Conservation (phyloP, 37 sponge, comb jelly and placozoan species). For the Dysidea cf. avara region DNA sequence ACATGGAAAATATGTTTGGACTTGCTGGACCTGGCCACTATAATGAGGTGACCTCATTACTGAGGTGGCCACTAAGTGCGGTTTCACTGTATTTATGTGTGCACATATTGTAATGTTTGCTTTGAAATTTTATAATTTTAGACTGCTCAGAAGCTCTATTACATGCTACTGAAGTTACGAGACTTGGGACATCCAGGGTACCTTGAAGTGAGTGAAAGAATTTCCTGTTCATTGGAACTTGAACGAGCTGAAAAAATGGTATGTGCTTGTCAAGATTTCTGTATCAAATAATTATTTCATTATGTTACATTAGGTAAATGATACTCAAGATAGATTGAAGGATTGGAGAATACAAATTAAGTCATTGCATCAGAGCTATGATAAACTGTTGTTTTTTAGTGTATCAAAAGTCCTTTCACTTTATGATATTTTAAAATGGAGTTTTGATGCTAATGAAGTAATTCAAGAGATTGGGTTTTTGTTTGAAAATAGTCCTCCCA, state of each 20-base stretch:
- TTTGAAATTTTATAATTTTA: too few species aligned
- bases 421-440: slow-evolving; percentile 14
- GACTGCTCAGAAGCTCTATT: slow-evolving; percentile 62
- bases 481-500: slow-evolving; percentile 39
- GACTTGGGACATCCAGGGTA: slow-evolving; percentile 57
- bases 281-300: too few species aligned
- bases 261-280: too few species aligned
- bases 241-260: too few species aligned
- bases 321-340: slow-evolving; percentile 12
- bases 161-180: slow-evolving; percentile 30
- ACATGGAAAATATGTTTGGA: too few species aligned
- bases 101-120: too few species aligned
- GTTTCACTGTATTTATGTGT: too few species aligned
- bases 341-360: slow-evolving; percentile 35
- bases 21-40: too few species aligned
- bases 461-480: slow-evolving; percentile 58
- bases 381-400: slow-evolving; percentile 68
- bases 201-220: neutral
- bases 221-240: too few species aligned
- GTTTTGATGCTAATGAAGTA: neutral
- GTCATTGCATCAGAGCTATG: slow-evolving; percentile 35
- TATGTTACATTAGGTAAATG: slow-evolving; percentile 46
- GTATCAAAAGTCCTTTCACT: slow-evolving; percentile 61
- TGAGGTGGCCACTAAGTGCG: too few species aligned
- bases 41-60: too few species aligned